Conservation (phyloP, 1,140 invertebrate species). For the Heliconius himera region DNA sequence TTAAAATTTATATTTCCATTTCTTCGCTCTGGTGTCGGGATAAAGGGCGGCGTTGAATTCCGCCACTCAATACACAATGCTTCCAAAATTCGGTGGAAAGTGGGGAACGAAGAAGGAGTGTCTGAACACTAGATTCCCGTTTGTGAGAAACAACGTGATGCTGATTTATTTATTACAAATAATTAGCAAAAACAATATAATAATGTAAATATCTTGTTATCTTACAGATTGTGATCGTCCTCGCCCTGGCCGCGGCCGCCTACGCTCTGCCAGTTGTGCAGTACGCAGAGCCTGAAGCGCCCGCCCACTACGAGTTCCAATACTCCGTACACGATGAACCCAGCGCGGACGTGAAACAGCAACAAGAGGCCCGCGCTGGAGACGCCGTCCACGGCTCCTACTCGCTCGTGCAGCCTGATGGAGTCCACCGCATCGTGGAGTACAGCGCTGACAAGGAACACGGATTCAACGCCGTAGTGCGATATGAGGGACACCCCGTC, state of each 20-base stretch:
- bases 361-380: conserved; percentile 74
- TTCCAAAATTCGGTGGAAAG: too few species aligned
- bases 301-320: conserved; percentile 85
- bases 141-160: too few species aligned
- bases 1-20: too few species aligned
- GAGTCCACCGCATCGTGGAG: conserved; percentile 83
- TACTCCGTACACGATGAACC: conserved; percentile 85
- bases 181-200: too few species aligned
- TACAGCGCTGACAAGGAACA: conserved; percentile 78
- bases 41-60: too few species aligned
- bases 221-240: conserved; percentile 60
- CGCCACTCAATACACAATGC: too few species aligned
- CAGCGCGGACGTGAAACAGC: conserved; percentile 77
- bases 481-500: conserved; percentile 61
- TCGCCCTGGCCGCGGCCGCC: conserved; percentile 57
- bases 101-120: too few species aligned
- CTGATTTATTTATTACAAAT: too few species aligned
- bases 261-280: conserved; percentile 55
- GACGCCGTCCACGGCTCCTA: conserved; percentile 84
- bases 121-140: too few species aligned
- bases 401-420: conserved; percentile 82
- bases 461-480: conserved; percentile 67
- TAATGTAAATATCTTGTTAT: too few species aligned
- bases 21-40: too few species aligned
- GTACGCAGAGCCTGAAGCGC: conserved; percentile 77